These are phyloP conservation scores for Anguilla rostrata DNA, from an alignment of 2,113 vertebrate species.

Conservation along the genomic window DNA sequence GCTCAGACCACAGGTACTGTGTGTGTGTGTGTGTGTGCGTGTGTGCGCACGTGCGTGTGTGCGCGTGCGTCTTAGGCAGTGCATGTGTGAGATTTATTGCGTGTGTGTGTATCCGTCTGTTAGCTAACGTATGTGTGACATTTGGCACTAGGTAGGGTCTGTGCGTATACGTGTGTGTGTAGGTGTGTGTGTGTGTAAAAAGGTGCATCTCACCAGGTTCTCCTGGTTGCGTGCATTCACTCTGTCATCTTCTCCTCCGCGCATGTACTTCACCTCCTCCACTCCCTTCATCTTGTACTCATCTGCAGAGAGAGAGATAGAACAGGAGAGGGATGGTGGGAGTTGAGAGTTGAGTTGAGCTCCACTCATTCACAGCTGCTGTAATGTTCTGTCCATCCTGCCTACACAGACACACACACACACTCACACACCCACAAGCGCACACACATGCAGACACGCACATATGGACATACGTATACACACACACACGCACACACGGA, in stretches of 20 bases:
- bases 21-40: constrained; percentile 32
- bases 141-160: neutral
- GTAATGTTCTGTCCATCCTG: neutral
- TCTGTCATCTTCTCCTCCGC: constrained; percentile 67
- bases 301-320: constrained; percentile 66
- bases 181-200: constrained; percentile 13
- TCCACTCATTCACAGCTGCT: neutral
- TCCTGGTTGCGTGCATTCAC: constrained; percentile 74
- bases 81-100: constrained; percentile 15
- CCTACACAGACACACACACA: neutral
- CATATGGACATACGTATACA: too few relatives aligned
- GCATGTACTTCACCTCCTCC: constrained; percentile 88
- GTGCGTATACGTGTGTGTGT: neutral
- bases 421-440: too few relatives aligned
- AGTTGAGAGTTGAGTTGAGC: neutral
- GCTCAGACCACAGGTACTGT: constrained; percentile 30
- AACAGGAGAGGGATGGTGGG: constrained; percentile 15
- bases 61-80: neutral
- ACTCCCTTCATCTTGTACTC: constrained; percentile 97
- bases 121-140: neutral
- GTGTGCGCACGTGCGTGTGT: constrained; percentile 1
- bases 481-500: too few relatives aligned
- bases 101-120: constrained; percentile 7
- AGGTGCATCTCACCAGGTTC: constrained; percentile 68
- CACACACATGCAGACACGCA: too few relatives aligned